Evolutionary conservation across 1,140 invertebrate species (phyloP).

Genomic region (Macrotrachela quadricornifera): DNA sequence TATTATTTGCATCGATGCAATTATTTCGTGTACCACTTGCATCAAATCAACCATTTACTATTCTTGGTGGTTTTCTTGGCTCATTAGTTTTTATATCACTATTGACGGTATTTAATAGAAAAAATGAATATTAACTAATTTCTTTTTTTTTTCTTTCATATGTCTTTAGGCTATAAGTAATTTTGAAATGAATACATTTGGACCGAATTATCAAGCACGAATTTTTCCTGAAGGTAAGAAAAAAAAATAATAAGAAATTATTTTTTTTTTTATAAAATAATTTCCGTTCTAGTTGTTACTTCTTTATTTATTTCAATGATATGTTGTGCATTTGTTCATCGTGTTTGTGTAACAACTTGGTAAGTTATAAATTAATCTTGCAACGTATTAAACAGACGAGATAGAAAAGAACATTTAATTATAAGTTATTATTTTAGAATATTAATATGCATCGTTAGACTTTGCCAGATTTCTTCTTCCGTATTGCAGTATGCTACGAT

Average conservation of each 20-base stretch:
- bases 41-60: conserved; percentile 50
- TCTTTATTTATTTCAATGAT: conserved; percentile 46
- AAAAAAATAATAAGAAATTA: too few relatives aligned
- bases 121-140: too few relatives aligned
- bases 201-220: conserved; percentile 57
- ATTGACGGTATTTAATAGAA: conserved; percentile 40
- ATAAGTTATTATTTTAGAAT: too few relatives aligned
- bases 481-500: too few relatives aligned
- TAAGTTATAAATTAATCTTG: conserved; percentile 20
- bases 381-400: too few relatives aligned
- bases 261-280: conserved; percentile 24
- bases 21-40: conserved; percentile 53
- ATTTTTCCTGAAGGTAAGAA: conserved; percentile 40
- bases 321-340: conserved; percentile 55
- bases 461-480: too few relatives aligned
- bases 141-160: too few relatives aligned
- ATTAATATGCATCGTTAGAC: too few relatives aligned
- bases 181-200: conserved; percentile 53
- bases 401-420: too few relatives aligned
- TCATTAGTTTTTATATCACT: conserved; percentile 59
- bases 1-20: conserved; percentile 68
- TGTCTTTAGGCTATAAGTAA: conserved; percentile 57
- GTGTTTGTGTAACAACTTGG: conserved; percentile 70
- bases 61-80: conserved; percentile 59
- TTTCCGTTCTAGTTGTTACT: conserved; percentile 44